Percentiles rank a stretch among this genome's conserved stretches.
phyloP scores from a whole-genome alignment of 2,113 vertebrate species.

The Colistium nudipinnis region DNA sequence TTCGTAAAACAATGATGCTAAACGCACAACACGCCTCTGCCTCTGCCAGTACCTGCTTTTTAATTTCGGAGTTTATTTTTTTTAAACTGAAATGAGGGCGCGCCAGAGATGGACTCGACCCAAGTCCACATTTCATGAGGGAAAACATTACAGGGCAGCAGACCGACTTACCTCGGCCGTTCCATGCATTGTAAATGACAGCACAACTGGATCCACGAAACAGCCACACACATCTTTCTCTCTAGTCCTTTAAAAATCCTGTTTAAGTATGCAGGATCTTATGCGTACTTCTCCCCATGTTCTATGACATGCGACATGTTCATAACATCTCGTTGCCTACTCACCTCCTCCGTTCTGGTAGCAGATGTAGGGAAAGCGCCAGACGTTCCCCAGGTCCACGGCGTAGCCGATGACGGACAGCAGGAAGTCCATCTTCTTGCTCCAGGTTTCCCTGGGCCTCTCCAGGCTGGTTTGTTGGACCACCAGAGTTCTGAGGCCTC shows the following conservation, averaged over 20 bases:
- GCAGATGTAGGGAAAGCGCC: constrained; percentile 98
- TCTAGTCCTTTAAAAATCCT: constrained; percentile 19
- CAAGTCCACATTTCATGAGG: background rate
- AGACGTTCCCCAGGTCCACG: constrained; percentile 97
- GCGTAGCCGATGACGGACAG: constrained; percentile 97
- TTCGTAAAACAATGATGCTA: constrained; percentile 3
- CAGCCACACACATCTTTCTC: background rate
- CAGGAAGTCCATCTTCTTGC: constrained; percentile 98
- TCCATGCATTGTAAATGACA: background rate
- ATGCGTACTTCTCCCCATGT: too few relatives aligned
- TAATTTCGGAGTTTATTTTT: too few relatives aligned
- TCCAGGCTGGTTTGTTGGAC: constrained; percentile 87
- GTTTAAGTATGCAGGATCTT: too few relatives aligned
- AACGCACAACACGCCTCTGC: background rate
- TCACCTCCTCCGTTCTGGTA: constrained; percentile 99
- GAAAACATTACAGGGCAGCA: constrained; percentile 1
- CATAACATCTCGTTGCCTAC: constrained; percentile 51
- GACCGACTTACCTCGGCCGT: background rate
- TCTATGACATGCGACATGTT: too few relatives aligned
- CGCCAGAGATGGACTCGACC: background rate
- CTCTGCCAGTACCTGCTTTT: too few relatives aligned
- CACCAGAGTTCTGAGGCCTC: constrained; percentile 80
- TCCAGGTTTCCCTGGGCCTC: constrained; percentile 91
- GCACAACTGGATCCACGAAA: background rate
- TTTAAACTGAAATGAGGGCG: background rate